Evolutionary conservation across 2,797 vertebrate genomes (phyloP).

Genomic region (Coilia nasus): DNA sequence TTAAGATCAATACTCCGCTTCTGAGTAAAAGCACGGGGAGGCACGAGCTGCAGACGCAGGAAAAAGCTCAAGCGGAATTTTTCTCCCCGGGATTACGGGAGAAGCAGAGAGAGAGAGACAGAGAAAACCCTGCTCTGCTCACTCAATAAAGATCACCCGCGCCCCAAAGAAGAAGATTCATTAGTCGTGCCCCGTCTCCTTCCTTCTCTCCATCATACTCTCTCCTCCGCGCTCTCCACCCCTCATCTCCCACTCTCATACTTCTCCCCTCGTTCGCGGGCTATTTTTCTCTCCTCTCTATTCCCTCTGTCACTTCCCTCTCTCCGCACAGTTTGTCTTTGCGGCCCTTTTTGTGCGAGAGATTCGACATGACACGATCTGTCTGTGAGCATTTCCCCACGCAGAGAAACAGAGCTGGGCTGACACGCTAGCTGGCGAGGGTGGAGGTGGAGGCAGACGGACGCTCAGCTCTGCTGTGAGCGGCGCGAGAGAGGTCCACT

Average conservation of each 20-base stretch:
- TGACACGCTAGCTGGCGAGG: neutral
- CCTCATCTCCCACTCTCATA: slow-evolving; percentile 19
- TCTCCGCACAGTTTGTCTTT: neutral
- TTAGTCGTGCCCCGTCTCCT: slow-evolving; percentile 42
- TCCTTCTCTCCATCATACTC: slow-evolving; percentile 20
- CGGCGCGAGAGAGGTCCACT: neutral
- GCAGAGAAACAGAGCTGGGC: neutral
- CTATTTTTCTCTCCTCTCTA: slow-evolving; percentile 15
- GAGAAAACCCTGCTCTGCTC: slow-evolving; percentile 35
- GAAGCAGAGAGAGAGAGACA: slow-evolving; percentile 52
- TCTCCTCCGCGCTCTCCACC: slow-evolving; percentile 21
- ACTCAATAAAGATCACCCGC: slow-evolving; percentile 62
- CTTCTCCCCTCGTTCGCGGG: slow-evolving; percentile 18
- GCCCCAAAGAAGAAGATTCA: slow-evolving; percentile 54
- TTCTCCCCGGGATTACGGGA: slow-evolving; percentile 58
- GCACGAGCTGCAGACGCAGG: slow-evolving; percentile 52
- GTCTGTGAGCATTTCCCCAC: slow-evolving; percentile 19
- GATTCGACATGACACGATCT: slow-evolving; percentile 7
- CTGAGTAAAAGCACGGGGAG: slow-evolving; percentile 76
- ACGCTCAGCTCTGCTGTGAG: neutral
- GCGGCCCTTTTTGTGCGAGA: neutral
- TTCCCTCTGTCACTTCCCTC: slow-evolving; percentile 6
- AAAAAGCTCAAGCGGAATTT: slow-evolving; percentile 76
- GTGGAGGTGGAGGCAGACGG: neutral
- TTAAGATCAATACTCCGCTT: slow-evolving; percentile 87